phyloP scores from a whole-genome alignment of 2,113 vertebrate genomes.

The Elanus axillaris region DNA sequence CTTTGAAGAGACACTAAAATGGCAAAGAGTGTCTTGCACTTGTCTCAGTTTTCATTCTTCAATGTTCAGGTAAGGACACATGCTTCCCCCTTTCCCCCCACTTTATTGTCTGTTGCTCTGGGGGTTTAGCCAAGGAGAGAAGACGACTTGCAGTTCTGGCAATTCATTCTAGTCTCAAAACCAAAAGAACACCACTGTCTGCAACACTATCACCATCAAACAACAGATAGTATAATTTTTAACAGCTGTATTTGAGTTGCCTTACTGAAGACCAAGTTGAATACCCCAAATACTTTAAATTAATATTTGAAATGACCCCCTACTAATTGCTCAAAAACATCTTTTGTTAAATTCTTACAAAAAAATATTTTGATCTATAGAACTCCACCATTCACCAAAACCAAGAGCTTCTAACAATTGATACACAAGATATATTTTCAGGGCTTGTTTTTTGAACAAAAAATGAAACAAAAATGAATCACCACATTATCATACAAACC shows the following conservation, averaged over 20 bases:
- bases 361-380: background rate
- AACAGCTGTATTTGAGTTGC: background rate
- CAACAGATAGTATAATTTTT: rapidly evolving
- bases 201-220: background rate
- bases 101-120: background rate
- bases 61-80: background rate
- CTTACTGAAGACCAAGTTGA: background rate
- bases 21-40: background rate
- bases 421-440: background rate
- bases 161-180: background rate
- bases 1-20: background rate
- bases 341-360: background rate
- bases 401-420: background rate
- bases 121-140: background rate
- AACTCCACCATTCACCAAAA: background rate
- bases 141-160: background rate
- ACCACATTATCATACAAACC: background rate
- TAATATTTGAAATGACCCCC: background rate
- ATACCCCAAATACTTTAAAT: background rate
- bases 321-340: background rate
- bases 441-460: background rate
- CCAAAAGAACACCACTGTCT: background rate
- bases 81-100: background rate
- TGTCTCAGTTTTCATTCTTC: background rate
- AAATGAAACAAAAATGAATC: background rate